Evolutionary conservation across 1,140 invertebrate species (phyloP).

Genomic region (Aphaenogaster floridana): DNA sequence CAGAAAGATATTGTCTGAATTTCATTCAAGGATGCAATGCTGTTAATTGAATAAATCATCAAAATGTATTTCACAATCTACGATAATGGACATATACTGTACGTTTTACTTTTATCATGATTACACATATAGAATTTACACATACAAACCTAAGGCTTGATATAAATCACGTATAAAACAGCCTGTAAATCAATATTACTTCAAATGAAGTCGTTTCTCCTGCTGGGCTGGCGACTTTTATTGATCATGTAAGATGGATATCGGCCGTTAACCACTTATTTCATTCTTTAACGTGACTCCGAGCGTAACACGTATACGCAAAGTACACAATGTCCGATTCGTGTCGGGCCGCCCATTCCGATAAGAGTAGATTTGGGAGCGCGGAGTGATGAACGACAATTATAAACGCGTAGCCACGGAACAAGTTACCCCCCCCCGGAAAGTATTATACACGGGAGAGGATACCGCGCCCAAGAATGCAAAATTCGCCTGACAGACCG

Average conservation of each 20-base stretch:
- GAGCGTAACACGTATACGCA: neutral
- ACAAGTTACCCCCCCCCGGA: neutral
- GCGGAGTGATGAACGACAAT: conserved; percentile 32
- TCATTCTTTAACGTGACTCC: conserved; percentile 21
- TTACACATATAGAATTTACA: neutral
- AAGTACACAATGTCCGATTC: conserved; percentile 29
- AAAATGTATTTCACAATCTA: neutral
- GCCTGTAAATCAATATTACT: conserved; percentile 10
- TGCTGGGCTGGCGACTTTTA: neutral
- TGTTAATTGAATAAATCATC: neutral
- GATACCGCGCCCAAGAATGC: conserved; percentile 61
- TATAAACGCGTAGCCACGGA: conserved; percentile 51
- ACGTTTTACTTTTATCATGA: neutral
- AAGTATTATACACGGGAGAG: neutral
- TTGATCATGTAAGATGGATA: conserved; percentile 21
- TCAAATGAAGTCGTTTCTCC: neutral
- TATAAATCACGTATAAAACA: neutral
- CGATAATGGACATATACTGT: neutral
- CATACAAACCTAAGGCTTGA: neutral
- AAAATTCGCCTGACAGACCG: conserved; percentile 68
- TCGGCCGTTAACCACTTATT: conserved; percentile 22
- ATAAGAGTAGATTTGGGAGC: conserved; percentile 29
- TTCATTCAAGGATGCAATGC: neutral
- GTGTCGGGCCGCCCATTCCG: neutral
- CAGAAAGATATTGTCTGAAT: neutral